These are phyloP conservation scores for Beroe forskalii DNA, from an alignment of 37 sponge, comb jelly and placozoan genomes.

Conservation along the genomic window DNA sequence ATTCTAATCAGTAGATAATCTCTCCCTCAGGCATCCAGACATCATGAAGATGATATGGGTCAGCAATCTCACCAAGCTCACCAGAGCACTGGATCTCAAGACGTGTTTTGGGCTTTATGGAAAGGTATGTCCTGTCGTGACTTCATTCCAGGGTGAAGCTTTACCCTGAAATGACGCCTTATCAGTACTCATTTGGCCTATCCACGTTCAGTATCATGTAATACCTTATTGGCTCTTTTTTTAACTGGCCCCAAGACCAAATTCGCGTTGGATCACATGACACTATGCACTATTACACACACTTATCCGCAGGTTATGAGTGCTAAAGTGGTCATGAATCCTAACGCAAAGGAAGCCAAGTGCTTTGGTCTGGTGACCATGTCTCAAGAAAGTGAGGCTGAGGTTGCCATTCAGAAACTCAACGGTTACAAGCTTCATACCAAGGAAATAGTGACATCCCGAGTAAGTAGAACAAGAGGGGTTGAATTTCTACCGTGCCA, in stretches of 20 bases:
- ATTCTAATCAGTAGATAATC: no score
- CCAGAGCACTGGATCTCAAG: slow-evolving; percentile 61
- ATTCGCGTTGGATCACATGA: no score
- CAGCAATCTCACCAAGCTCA: slow-evolving; percentile 39
- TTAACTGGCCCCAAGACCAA: no score
- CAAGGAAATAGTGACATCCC: slow-evolving; percentile 16
- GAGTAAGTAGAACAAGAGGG: slow-evolving; percentile 3
- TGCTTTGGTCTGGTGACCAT: slow-evolving; percentile 63
- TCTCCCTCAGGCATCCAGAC: slow-evolving; percentile 60
- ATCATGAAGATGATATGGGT: slow-evolving; percentile 65
- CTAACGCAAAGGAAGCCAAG: slow-evolving; percentile 54
- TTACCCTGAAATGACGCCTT: no score
- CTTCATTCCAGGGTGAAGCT: no score
- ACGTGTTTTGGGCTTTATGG: slow-evolving; percentile 58
- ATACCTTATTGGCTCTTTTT: no score
- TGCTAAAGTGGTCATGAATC: slow-evolving; percentile 63
- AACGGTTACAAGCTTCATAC: slow-evolving; percentile 38
- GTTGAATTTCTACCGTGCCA: no score
- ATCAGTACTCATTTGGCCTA: no score
- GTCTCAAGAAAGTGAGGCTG: slow-evolving; percentile 37
- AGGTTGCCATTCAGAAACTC: slow-evolving; percentile 9
- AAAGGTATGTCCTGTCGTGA: no score
- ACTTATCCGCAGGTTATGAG: slow-evolving; percentile 47
- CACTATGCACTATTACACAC: no score
- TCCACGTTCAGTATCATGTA: no score